phyloP scores from a whole-genome alignment of 2,797 vertebrate genomes.

The Podarcis lilfordi region DNA sequence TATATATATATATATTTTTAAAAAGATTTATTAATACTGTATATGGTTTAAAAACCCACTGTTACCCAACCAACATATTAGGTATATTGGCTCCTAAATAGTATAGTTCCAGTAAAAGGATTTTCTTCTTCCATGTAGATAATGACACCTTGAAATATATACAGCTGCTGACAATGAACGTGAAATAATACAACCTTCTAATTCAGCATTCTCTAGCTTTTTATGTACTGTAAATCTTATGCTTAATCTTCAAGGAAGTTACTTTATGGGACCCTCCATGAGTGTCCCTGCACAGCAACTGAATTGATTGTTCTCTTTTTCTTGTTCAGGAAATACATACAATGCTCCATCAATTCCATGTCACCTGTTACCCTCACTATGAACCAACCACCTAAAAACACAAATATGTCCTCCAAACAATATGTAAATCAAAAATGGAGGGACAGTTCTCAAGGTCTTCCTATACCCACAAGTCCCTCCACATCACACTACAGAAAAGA shows the following conservation, averaged over 20 bases:
- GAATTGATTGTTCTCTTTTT: not conserved
- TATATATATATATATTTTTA: too few species aligned
- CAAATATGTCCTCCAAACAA: not conserved
- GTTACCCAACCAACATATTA: not conserved
- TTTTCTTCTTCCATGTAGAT: accelerated
- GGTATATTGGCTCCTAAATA: not conserved
- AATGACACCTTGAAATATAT: not conserved
- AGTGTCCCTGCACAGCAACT: not conserved
- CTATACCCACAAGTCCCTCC: not conserved
- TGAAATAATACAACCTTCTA: not conserved
- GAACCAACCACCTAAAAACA: not conserved
- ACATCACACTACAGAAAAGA: not conserved
- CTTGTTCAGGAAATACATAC: not conserved
- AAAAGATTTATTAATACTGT: too few species aligned
- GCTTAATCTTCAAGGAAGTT: not conserved
- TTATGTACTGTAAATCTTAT: not conserved
- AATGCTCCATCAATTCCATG: not conserved
- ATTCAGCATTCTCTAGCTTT: not conserved
- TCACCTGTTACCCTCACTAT: not conserved
- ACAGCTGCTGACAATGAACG: constrained; percentile 1
- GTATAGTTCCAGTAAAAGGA: not conserved
- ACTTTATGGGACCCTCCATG: not conserved
- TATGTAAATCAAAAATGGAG: not conserved
- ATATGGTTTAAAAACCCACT: not conserved
- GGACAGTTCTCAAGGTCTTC: not conserved